Percentiles rank a stretch among this genome's conserved stretches.
Evolutionary conservation across 92 coral and sea anemone species (phyloP).

Genomic region (Porites cylindrica): DNA sequence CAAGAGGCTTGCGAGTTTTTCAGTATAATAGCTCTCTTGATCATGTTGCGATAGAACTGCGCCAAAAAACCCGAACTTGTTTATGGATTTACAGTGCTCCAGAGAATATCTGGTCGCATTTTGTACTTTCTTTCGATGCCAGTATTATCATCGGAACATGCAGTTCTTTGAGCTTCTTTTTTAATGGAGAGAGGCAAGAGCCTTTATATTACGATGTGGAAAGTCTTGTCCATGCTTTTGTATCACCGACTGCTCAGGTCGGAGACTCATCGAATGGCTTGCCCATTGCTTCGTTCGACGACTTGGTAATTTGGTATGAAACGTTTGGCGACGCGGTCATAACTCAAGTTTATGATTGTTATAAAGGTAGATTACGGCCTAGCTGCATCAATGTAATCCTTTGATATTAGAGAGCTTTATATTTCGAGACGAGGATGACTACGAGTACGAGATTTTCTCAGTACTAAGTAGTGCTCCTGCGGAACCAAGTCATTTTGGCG

Average conservation of each 20-base stretch:
- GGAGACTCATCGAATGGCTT: not conserved
- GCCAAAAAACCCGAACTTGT: not conserved
- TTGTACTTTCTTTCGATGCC: not conserved
- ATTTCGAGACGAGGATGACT: too few relatives aligned
- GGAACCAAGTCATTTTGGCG: too few relatives aligned
- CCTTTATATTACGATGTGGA: not conserved
- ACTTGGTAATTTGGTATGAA: not conserved
- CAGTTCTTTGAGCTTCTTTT: not conserved
- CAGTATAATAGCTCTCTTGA: not conserved
- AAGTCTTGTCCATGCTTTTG: not conserved
- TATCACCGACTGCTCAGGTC: not conserved
- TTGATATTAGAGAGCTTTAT: too few relatives aligned
- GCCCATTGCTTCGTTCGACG: constrained; percentile 13
- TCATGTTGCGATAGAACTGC: constrained; percentile 11
- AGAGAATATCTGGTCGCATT: constrained; percentile 19
- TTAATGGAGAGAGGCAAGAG: not conserved
- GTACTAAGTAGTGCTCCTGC: too few relatives aligned
- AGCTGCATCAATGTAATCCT: not conserved
- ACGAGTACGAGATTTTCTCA: too few relatives aligned
- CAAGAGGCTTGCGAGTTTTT: constrained; percentile 5
- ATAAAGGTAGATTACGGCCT: not conserved
- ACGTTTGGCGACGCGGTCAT: not conserved
- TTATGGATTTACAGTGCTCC: constrained; percentile 2
- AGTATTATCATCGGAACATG: not conserved
- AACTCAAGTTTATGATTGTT: not conserved